Base-by-base conservation (phyloP, 1,140 invertebrate genomes). In the Copidosoma floridanum region DNA sequence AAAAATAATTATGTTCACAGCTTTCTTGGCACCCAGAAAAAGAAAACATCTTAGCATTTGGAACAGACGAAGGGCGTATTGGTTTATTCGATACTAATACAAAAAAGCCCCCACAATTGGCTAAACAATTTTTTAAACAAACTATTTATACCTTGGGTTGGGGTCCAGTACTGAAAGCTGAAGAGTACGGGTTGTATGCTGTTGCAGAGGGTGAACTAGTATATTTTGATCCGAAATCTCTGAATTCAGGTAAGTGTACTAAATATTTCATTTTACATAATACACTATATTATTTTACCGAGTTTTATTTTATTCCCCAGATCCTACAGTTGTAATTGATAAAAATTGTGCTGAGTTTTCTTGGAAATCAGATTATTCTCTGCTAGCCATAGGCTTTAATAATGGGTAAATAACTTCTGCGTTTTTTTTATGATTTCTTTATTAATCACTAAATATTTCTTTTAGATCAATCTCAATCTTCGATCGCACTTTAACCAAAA, bases 11-110 rank as follows among this genome's bases (percentile, higher is more conserved):
- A 48, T 14, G 41, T 55, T 60, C 68, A 44, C 48, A 85, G 85
- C 62, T 88, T 20, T 81, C 84, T 10, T 94, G 91, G 90, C 90
- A 93, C 82, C 91, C 91, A 3, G 81, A 77, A 10, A 84, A 84
- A 64, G 92, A 94, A 77, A 85, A 85, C 63, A 57, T 85, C 7
- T 69, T 93, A 18, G 91, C 89, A 3, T 93, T 86, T 77, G 87
- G 85, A 14, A 93, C 90, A 44, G 84, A 82, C 18, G 90, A 93
- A 75, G 89, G 91, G 10, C 68, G 85, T 74, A 75, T 88, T 38
- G 85, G 85, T 24, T 50, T 84, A 1, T 72, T 85, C 56, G 81
- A 86, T 62, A 75, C 77, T 3, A 73, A 70, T 65, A 54, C 64
- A 4, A 65, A 48, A 21, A 77, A 76, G 69, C 58, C 65, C 24